Base-by-base conservation (phyloP, 2,797 vertebrate species). In the Gymnothorax reevesii region DNA sequence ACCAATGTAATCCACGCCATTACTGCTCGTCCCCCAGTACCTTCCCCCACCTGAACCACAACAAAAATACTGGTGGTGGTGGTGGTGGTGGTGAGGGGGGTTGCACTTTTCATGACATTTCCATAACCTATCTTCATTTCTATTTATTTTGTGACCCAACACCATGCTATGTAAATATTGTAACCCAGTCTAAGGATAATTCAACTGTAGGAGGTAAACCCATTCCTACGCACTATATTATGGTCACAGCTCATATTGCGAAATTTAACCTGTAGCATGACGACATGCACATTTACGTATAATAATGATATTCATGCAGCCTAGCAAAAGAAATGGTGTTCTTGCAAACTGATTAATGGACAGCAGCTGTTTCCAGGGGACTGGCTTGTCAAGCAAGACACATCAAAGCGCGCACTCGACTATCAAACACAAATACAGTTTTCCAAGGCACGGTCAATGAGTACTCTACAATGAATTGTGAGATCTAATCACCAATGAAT, bases 61-160 rank as follows among this genome's bases (percentile, higher is more conserved):
- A 86, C 79, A 86, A 54, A 77, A 85, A 84, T 77, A 79, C 60
- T 33, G 25, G 54, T 85, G 83, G 83, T 66, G 52, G 55, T 54
- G 49, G 57, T 9, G 69, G 69, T 71, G 55, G 57, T 22, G 27
- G n/a, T 42, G 1, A 42, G 33, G 33, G 33, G 33, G 33, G 33
- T 1, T 42, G 15, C 42, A 22, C 64, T 25, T 54, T 10, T 1
- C 17, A 42, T 83, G 22, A 49, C 49, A 69, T 57, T 9, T 77
- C 64, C 55, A 60, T 66, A 22, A 12, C 57, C 55, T 3, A 13
- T 73, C 42, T 83, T 85, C 59, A 42, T 27, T 82, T 82, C 55
- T 27, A 17, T 66, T 66, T 15, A 33, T 79, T 80, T 64, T 69
- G 84, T 15, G 54, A n/a, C 52, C 83, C 49, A 77, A 73, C 54